These are phyloP conservation scores for Sceloporus tristichus DNA, from an alignment of 2,113 vertebrate species.

Conservation along the genomic window DNA sequence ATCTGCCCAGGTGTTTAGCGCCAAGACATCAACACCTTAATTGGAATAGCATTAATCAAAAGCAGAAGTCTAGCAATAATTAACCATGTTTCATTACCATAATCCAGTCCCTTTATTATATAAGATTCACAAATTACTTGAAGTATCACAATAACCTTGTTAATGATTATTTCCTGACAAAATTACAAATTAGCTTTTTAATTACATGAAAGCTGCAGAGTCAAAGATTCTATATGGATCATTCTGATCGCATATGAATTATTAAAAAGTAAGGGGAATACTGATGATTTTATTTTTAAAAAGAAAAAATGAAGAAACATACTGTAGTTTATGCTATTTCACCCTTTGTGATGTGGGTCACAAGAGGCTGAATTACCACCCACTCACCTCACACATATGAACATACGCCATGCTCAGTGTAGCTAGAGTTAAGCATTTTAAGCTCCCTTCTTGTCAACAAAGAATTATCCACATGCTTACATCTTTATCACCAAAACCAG, in stretches of 20 bases:
- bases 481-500: background rate
- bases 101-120: slow-evolving; percentile 52
- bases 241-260: background rate
- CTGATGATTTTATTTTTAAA: background rate
- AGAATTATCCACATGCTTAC: background rate
- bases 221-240: background rate
- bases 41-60: slow-evolving; percentile 77
- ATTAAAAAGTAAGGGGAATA: background rate
- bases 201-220: background rate
- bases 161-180: slow-evolving; percentile 44
- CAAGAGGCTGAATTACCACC: background rate
- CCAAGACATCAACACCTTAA: slow-evolving; percentile 70
- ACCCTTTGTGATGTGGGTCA: background rate
- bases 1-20: slow-evolving; percentile 78
- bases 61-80: slow-evolving; percentile 77
- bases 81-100: slow-evolving; percentile 65
- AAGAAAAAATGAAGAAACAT: background rate
- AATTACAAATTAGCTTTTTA: background rate
- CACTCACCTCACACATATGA: background rate
- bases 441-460: background rate
- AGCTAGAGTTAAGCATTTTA: background rate
- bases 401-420: no score
- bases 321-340: background rate
- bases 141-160: slow-evolving; percentile 40
- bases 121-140: slow-evolving; percentile 6